A percentile compares a stretch with the other conserved stretches of the same genome.
Evolutionary conservation across 2,888 invertebrate species (phyloP).

Genomic region (Cylloceria caligata): DNA sequence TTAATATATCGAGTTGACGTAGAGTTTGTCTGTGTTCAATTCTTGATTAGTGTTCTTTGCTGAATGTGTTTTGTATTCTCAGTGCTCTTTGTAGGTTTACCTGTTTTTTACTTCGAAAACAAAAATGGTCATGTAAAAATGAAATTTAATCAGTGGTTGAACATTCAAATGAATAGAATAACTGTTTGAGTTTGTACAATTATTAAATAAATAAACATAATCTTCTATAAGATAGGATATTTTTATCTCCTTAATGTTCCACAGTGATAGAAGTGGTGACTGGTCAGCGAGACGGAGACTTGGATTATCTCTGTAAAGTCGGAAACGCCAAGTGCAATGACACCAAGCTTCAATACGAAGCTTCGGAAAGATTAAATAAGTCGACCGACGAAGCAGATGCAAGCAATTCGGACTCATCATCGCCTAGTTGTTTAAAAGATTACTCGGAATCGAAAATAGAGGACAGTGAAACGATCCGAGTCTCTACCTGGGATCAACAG

Average conservation of each 20-base stretch:
- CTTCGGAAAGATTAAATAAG: background rate
- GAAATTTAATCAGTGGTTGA: background rate
- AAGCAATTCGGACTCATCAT: background rate
- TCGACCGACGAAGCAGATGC: slow-evolving; percentile 22
- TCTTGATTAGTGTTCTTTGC: no score
- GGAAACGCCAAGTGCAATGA: slow-evolving; percentile 51
- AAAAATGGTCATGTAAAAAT: background rate
- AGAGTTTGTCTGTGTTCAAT: no score
- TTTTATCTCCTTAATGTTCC: no score
- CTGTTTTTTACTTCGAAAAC: no score
- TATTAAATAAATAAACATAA: no score
- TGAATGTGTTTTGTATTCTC: no score
- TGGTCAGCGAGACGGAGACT: slow-evolving; percentile 85
- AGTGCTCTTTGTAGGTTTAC: no score
- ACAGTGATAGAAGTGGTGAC: slow-evolving; percentile 88
- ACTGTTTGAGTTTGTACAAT: no score
- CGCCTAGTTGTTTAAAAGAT: slow-evolving; percentile 2
- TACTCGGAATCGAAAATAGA: slow-evolving; percentile 12
- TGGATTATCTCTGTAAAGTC: slow-evolving; percentile 79
- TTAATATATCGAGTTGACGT: no score
- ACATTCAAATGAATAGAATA: no score
- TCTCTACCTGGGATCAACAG: slow-evolving; percentile 83
- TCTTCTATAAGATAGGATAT: no score
- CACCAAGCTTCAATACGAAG: slow-evolving; percentile 27
- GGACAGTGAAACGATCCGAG: slow-evolving; percentile 59